Percentiles rank a stretch among this genome's conserved stretches.
phyloP scores from a whole-genome alignment of 2,797 vertebrate genomes.

The Lycodopsis pacificus region DNA sequence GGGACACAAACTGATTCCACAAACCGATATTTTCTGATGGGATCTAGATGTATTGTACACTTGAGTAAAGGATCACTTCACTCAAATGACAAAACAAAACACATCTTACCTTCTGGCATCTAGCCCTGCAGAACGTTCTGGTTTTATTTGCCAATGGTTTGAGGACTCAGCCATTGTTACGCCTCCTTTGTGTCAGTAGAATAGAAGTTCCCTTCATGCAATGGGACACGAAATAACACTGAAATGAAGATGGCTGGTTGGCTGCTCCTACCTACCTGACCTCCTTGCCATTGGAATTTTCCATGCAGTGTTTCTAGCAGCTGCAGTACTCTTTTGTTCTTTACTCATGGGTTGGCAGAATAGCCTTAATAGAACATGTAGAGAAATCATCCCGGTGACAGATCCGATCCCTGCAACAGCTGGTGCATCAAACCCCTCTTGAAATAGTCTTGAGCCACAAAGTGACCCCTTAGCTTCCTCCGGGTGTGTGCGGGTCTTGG shows the following conservation, averaged over 20 bases:
- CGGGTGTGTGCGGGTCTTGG: background rate
- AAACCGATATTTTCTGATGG: constrained; percentile 1
- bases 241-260: background rate
- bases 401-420: constrained; percentile 24
- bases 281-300: background rate
- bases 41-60: background rate
- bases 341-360: background rate
- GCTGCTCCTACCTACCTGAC: background rate
- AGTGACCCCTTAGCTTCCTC: constrained; percentile 17
- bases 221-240: background rate
- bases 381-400: background rate
- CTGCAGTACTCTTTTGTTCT: background rate
- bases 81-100: background rate
- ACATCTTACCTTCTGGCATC: background rate
- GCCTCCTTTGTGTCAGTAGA: background rate
- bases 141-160: background rate
- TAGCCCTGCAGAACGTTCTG: background rate
- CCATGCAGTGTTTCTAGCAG: background rate
- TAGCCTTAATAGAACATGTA: background rate
- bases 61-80: background rate
- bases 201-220: background rate
- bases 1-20: background rate
- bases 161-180: background rate
- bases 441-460: constrained; percentile 22
- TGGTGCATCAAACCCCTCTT: constrained; percentile 24